Base-by-base conservation (phyloP, 1,140 invertebrate species). In the Cydia pomonella region DNA sequence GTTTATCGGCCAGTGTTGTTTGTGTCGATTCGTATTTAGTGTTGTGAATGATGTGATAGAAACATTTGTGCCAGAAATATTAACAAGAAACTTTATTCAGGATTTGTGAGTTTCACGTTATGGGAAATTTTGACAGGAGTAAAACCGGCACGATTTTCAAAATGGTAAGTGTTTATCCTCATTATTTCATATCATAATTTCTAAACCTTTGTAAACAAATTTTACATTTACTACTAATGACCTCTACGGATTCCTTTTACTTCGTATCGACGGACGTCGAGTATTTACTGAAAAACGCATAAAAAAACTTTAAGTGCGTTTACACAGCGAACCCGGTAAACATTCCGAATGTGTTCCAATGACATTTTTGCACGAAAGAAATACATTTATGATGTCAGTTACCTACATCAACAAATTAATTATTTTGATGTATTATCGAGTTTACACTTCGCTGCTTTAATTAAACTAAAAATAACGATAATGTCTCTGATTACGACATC, bases 41-140 rank as follows among this genome's bases (percentile, higher is more conserved):
- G 74, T 75, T 86, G 87, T 91, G 86, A 87, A 86, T 88, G 75
- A 85, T 88, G 85, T 89, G 86, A 84, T 84, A 73, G 78, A 81
- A 83, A 81, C 79, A 79, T 41, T 87, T 82, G 81, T 85, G 80
- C 77, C 73, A 47, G 73, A 71, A 74, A 75, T 64, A 38, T 9
- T 33, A 78, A 79, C 21, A 72, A 73, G 71, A 83, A 76, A 73
- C 78, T 76, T 75, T 79, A 59, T 73, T 77, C 83, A 79, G 82
- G 79, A 83, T 87, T 84, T 82, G 75, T 78, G 81, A 75, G 73
- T 84, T 81, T 76, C 66, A 73, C 53, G 79, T 53, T 47, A 83
- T 83, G 82, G 82, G 82, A 73, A 75, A 75, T 63, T 80, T 73
- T 74, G 77, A 69, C 64, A 69, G 77, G 73, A 76, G 76, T 66